These are phyloP conservation scores for Aldabrachelys gigantea DNA, from an alignment of 2,113 vertebrate species.

Conservation along the genomic window DNA sequence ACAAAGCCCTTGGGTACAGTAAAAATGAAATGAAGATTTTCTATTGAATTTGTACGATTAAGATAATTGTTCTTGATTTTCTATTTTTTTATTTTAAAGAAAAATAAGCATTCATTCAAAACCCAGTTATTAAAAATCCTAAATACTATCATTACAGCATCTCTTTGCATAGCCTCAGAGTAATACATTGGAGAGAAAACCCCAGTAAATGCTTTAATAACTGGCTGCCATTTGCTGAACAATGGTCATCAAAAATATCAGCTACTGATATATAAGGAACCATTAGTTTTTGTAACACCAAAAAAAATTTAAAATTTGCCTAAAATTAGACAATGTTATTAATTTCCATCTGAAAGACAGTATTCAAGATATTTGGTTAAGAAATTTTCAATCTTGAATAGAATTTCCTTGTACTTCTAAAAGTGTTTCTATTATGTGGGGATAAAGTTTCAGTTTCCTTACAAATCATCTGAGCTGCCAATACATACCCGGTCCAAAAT, in stretches of 20 bases:
- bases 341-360: constrained; percentile 27
- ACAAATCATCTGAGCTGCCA: not conserved
- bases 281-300: not conserved
- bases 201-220: constrained; percentile 53
- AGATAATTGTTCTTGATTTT: not conserved
- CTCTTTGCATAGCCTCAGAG: constrained; percentile 18
- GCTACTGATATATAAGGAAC: constrained; percentile 32
- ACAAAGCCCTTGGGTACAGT: not conserved
- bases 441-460: not conserved
- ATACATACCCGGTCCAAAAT: not conserved
- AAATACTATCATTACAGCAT: constrained; percentile 2
- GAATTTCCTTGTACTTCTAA: not conserved
- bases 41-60: constrained; percentile 2
- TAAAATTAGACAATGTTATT: not conserved
- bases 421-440: not conserved
- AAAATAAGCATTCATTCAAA: constrained; percentile 17
- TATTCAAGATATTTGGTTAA: constrained; percentile 9
- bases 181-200: constrained; percentile 18
- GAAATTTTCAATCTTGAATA: not conserved
- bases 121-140: not conserved
- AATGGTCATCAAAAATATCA: constrained; percentile 39
- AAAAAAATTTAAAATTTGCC: constrained; percentile 6
- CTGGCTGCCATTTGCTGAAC: constrained; percentile 19
- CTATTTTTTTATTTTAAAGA: not conserved
- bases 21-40: not conserved